Evolutionary conservation across 2,888 invertebrate species (phyloP), one percentile per base, ranked within the genome.

Genomic region (Taenaris catops): DNA sequence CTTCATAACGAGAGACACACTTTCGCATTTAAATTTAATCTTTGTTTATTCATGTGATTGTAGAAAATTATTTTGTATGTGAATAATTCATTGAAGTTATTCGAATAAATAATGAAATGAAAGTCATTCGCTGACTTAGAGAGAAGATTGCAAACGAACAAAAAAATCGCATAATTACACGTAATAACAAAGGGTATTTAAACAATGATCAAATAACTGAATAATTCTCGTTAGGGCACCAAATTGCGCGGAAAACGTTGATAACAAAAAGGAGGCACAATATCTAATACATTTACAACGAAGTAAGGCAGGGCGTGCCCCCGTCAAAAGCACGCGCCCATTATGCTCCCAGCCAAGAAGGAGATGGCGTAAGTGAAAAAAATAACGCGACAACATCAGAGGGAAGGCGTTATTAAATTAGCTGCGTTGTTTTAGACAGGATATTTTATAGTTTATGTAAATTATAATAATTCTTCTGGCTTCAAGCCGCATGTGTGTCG

Each of bases 321-420:
- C 65, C 69, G 78, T 80, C 80, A 75, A 55, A 63, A 63, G 61
- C 81, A 81, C 70, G 70, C 71, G 61, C 54, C 70, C 74, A 74
- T 78, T 78, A 73, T 55, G 55, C 48, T 44, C 35, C 50, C 44
- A 41, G 53, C 62, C 51, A 51, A 53, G 48, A 51, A 46, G 35
- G 23, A 37, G 34, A 11, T 35, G 59, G 53, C 24, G n/a, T 34
- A 52, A 64, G 53, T 37, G 10, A 54, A 2, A 18, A 52, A 40
- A 44, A 27, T 18, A 18, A 18, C 3, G 10, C 18, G 18, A 6
- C 16, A 27, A 9, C 17, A 18, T 2, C 17, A 12, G 7, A 17
- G 17, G 2, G 7, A 12, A 16, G 16, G 16, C 17, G 26, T 8
- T 16, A 6, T 16, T 7, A 32, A 27, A 16, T n/a, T n/a, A 10